Evolutionary conservation across 2,888 invertebrate genomes (phyloP), one percentile per base, ranked within the genome.

Genomic region (Portevinia maculata): DNA sequence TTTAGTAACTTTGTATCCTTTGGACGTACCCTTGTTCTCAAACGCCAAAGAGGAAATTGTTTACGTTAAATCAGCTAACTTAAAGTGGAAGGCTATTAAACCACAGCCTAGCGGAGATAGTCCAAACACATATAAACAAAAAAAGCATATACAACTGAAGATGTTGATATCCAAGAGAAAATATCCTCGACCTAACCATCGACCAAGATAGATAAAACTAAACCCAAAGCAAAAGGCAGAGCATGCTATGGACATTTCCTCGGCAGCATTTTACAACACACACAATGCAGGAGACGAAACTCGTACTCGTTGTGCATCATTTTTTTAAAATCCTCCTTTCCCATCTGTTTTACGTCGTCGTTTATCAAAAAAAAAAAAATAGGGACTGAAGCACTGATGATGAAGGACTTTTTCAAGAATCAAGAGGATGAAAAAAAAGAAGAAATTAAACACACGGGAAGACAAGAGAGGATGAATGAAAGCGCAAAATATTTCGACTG

Each of bases 231-330:
- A 21, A 9, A 1, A 8, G 17, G 17, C 37, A 65, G 32, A n/a
- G n/a, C 44, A 37, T 70, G 39, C 28, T 81, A 83, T 71, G 76
- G 76, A 76, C 76, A 71, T 60, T 76, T 76, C 65, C 81, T 76
- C 65, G 60, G 65, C 52, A 53, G 11, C 5, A 30, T 70, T 75
- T 65, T 53, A 75, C 57, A 76, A 76, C 13, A 59, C 28, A 62
- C 48, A 48, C 21, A 69, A 48, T 24, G 48, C 34, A 15, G 21
- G 8, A 4, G 52, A 67, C 19, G 13, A 17, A 8, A 6, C 19
- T 15, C 17, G 48, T 41, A 71, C n/a, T n/a, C 30, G 34, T 57
- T 48, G 50, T 41, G 46, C 17, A 64, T 69, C 39, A 64, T 60
- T 60, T 37, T 67, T 60, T 13, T n/a, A 34, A 50, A 52, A 30